Base-by-base conservation (phyloP, 2,888 invertebrate species). In the Heteromurus nitidus region DNA sequence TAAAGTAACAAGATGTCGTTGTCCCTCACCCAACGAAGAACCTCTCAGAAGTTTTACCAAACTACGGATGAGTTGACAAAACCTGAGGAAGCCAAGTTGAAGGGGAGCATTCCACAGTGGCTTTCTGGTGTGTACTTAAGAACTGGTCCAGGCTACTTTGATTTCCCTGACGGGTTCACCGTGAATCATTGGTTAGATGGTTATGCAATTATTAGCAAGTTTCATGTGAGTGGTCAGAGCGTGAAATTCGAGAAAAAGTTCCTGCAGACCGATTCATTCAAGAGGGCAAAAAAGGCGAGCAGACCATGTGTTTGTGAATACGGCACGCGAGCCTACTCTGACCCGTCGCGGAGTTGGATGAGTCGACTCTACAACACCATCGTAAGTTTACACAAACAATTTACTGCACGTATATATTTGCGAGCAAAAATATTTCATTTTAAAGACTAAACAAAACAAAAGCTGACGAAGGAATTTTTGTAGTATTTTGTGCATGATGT, bases 241-340 rank as follows among this genome's bases (percentile, higher is more conserved):
- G 88, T 89, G 2, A 88, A 86, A 24, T 89, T 88, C 73, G 87
- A 87, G 24, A 88, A 89, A 80, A 88, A 88, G 31, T 90, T 89
- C 84, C 86, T 91, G 3, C 88, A 90, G 80, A 89, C 90, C 9
- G 90, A 91, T 28, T 88, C 90, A 1, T 91, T 89, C 87, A 88
- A 88, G 72, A 89, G 89, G 69, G 84, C 82, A n/a, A 73, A 60
- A 26, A 84, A 77, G 47, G 82, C 82, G 3, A 72, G 72, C 30
- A 82, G 58, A 47, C 72, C 82, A 1, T 82, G 82, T 53, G 55
- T 82, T 20, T 82, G 82, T 28, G 82, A 82, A 36, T 82, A 72
- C 58, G 82, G 82, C 30, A 82, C 82, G 1, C 65, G 72, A 18
- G 76, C 65, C 20, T 75, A 65, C 58, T 76, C 70, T 3, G 84